phyloP scores from a whole-genome alignment of 2,888 invertebrate genomes.

The Eupithecia exiguata region DNA sequence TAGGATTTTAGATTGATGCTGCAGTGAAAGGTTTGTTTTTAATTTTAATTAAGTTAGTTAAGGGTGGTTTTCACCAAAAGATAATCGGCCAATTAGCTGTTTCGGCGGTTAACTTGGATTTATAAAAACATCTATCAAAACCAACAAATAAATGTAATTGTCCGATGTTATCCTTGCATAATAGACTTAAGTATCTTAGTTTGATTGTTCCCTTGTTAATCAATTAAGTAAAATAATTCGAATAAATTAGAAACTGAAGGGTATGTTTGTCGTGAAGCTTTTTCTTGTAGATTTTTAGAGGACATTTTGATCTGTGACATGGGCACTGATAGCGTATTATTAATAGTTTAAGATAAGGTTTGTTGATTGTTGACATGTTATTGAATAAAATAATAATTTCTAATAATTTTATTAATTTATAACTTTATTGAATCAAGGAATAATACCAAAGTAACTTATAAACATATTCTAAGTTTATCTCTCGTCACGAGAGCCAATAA shows the following conservation, averaged over 20 bases:
- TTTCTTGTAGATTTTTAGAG: neutral
- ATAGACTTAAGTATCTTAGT: neutral
- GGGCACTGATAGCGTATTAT: neutral
- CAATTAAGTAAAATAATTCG: neutral
- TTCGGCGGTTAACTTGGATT: neutral
- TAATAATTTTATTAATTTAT: neutral
- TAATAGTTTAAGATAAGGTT: neutral
- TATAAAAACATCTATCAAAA: neutral
- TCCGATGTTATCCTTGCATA: neutral
- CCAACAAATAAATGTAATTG: neutral
- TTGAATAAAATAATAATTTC: neutral
- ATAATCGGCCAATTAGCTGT: neutral
- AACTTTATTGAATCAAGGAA: neutral
- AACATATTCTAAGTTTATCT: constrained; percentile 1
- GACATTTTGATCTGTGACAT: neutral
- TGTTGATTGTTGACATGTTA: neutral
- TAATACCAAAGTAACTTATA: neutral
- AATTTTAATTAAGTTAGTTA: neutral
- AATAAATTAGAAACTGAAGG: neutral
- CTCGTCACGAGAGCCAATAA: neutral
- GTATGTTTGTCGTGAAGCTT: neutral
- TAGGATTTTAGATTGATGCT: constrained; percentile 65
- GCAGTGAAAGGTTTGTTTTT: neutral
- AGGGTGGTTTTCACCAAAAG: neutral
- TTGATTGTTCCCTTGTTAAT: neutral